Evolutionary conservation across 2,113 vertebrate species (phyloP).

Genomic region (Taxidea taxus): DNA sequence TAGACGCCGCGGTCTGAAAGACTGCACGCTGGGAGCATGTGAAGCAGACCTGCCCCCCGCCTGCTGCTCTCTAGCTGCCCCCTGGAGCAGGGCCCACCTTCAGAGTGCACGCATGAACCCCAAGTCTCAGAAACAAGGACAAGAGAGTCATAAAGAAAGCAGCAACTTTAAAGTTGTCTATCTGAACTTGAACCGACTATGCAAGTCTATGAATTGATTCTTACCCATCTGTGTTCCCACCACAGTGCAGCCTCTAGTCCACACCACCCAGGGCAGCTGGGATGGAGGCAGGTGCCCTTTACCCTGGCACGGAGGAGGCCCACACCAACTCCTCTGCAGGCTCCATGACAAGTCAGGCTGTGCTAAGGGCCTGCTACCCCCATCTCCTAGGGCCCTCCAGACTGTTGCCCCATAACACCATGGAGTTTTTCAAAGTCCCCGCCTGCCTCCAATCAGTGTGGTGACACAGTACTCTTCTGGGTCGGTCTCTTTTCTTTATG

Average conservation of each 20-base stretch:
- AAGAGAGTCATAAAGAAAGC: not conserved
- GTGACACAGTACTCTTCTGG: not conserved
- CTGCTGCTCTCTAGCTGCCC: not conserved
- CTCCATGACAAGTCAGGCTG: not conserved
- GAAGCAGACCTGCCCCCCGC: not conserved
- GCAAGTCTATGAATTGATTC: rapidly evolving
- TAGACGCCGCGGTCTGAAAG: not conserved
- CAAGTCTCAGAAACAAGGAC: not conserved
- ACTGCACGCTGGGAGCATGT: not conserved
- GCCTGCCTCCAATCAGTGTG: not conserved
- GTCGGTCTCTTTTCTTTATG: not conserved
- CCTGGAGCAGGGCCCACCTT: too few relatives aligned
- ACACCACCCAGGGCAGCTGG: not conserved
- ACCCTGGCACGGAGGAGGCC: not conserved
- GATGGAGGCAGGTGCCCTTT: too few relatives aligned
- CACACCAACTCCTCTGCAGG: not conserved
- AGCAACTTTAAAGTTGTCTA: not conserved
- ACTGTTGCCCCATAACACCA: not conserved
- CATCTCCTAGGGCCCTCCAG: not conserved
- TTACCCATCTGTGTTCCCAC: not conserved
- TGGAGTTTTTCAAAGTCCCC: not conserved
- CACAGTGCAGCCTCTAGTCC: not conserved
- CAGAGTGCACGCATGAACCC: rapidly evolving
- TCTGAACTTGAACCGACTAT: not conserved
- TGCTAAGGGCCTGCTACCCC: not conserved